phyloP scores from a whole-genome alignment of 2,113 vertebrate genomes.

The Okapia johnstoni region DNA sequence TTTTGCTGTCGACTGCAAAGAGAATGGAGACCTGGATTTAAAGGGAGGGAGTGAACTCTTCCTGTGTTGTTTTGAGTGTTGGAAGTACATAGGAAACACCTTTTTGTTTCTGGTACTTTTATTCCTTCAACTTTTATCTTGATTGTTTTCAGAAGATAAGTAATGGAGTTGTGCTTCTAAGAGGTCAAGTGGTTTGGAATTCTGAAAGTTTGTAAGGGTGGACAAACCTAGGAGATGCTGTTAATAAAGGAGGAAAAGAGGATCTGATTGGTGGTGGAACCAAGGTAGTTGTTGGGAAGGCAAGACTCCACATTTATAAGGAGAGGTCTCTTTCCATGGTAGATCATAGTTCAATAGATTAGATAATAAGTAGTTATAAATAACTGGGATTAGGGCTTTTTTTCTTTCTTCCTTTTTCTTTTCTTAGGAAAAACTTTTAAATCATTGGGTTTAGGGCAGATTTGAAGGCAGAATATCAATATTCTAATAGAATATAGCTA shows the following conservation, averaged over 20 bases:
- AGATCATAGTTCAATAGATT: background rate
- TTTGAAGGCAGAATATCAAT: background rate
- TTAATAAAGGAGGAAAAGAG: conserved; percentile 35
- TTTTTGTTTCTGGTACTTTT: background rate
- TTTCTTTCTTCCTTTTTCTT: background rate
- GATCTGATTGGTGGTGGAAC: background rate
- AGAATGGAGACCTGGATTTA: background rate
- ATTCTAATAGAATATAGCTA: background rate
- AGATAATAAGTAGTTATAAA: background rate
- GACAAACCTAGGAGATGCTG: background rate
- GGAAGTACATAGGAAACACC: background rate
- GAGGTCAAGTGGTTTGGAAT: background rate
- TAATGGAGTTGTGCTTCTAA: background rate
- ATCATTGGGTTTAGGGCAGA: background rate
- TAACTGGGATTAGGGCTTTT: background rate
- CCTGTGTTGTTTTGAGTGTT: background rate
- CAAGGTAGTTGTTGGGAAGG: background rate
- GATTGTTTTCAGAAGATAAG: conserved; percentile 17
- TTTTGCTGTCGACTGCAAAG: background rate
- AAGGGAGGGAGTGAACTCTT: background rate
- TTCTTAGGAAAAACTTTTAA: background rate
- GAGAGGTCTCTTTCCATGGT: background rate
- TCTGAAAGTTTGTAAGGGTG: conserved; percentile 2
- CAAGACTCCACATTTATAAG: background rate
- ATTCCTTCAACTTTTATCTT: background rate